phyloP scores from a whole-genome alignment of 2,888 invertebrate genomes.

The Drosophila flavopinicola region DNA sequence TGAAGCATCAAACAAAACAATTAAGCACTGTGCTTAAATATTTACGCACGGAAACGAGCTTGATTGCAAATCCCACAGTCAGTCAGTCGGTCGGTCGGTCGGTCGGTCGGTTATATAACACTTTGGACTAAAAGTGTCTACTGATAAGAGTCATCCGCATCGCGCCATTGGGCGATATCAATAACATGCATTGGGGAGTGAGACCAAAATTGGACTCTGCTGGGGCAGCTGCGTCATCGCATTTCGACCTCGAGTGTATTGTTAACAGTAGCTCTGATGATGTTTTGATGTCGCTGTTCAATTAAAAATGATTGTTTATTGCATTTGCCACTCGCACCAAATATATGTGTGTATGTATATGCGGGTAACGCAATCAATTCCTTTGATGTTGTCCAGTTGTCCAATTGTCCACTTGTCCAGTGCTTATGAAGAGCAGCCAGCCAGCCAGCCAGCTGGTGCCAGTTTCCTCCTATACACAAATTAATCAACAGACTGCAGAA shows the following conservation, averaged over 20 bases:
- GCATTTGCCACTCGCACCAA: conserved; percentile 66
- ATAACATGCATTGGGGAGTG: conserved; percentile 13
- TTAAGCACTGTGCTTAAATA: background rate
- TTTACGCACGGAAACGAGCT: no score
- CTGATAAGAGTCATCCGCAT: conserved; percentile 18
- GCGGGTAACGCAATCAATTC: conserved; percentile 66
- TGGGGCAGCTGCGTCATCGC: conserved; percentile 61
- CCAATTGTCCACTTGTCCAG: no score
- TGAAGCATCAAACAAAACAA: background rate
- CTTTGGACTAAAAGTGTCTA: conserved; percentile 8
- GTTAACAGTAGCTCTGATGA: conserved; percentile 23
- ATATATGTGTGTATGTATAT: conserved; percentile 24
- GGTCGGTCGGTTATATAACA: conserved; percentile 7
- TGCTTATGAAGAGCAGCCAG: no score
- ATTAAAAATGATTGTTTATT: conserved; percentile 75
- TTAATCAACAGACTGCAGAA: conserved; percentile 48
- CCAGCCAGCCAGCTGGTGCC: conserved; percentile 10
- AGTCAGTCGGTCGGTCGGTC: background rate
- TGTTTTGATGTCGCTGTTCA: conserved; percentile 46
- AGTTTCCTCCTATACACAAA: conserved; percentile 38
- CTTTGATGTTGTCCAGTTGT: conserved; percentile 64
- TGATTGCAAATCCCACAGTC: background rate
- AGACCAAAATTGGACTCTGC: conserved; percentile 8
- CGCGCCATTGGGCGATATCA: conserved; percentile 23
- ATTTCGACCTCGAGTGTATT: conserved; percentile 30